A percentile compares a stretch with the other conserved stretches of the same genome.
phyloP scores from a whole-genome alignment of 2,797 vertebrate species.

The Intellagama lesueurii region DNA sequence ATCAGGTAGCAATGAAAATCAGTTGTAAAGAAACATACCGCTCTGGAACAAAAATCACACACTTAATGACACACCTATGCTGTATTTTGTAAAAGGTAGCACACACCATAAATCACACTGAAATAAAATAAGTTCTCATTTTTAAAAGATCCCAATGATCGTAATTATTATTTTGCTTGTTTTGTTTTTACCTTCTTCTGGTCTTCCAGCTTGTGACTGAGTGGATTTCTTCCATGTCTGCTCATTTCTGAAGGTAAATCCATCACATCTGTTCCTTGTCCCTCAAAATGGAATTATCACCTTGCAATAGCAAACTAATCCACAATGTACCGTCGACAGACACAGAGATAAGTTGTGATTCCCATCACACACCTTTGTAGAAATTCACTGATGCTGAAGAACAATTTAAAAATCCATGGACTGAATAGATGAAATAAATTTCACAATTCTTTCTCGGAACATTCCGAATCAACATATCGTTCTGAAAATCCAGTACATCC shows the following conservation, averaged over 20 bases:
- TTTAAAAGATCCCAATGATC: slow-evolving; percentile 38
- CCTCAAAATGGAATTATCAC: slow-evolving; percentile 80
- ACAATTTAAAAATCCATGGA: slow-evolving; percentile 70
- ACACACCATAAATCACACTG: slow-evolving; percentile 41
- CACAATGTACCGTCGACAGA: slow-evolving; percentile 73
- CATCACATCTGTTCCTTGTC: slow-evolving; percentile 87
- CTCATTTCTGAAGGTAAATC: slow-evolving; percentile 93
- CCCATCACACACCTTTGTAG: slow-evolving; percentile 79
- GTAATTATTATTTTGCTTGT: slow-evolving; percentile 22
- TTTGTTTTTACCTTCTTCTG: slow-evolving; percentile 94
- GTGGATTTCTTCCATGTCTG: slow-evolving; percentile 95
- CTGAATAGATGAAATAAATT: slow-evolving; percentile 67
- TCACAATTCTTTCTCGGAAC: slow-evolving; percentile 66
- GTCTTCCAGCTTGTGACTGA: slow-evolving; percentile 97
- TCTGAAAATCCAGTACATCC: slow-evolving; percentile 64
- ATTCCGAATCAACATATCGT: slow-evolving; percentile 81
- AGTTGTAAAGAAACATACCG: slow-evolving; percentile 4
- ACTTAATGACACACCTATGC: not conserved
- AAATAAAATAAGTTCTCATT: slow-evolving; percentile 14
- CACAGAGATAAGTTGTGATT: slow-evolving; percentile 67
- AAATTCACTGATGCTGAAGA: slow-evolving; percentile 72
- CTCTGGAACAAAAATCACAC: not conserved
- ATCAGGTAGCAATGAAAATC: slow-evolving; percentile 38
- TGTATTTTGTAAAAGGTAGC: slow-evolving; percentile 29
- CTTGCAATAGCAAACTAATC: slow-evolving; percentile 80